Percentiles rank a stretch among this genome's conserved stretches.
Conservation (phyloP, 1,140 invertebrate species). For the Zaprionus gabonicus region DNA sequence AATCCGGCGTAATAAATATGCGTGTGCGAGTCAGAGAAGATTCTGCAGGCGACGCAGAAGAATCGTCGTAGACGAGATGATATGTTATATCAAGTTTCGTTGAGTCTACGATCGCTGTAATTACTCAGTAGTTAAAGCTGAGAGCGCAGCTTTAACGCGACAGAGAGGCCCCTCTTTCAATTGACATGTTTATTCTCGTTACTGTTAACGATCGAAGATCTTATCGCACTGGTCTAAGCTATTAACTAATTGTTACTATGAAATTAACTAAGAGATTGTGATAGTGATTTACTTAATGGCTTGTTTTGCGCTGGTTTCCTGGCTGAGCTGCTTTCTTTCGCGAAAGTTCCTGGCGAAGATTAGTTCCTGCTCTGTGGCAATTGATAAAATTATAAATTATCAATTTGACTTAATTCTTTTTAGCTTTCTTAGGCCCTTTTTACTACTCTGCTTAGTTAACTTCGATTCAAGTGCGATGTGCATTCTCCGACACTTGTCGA, state of each 20-base stretch:
- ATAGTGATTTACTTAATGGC: constrained; percentile 9
- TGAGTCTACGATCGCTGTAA: constrained; percentile 4
- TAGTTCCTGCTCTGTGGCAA: background rate
- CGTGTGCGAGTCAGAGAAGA: constrained; percentile 10
- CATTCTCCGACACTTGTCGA: constrained; percentile 33
- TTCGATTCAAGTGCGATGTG: background rate
- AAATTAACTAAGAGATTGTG: constrained; percentile 9
- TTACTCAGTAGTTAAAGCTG: constrained; percentile 1
- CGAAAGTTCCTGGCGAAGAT: background rate
- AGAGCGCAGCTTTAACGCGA: constrained; percentile 13
- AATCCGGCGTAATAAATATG: constrained; percentile 29
- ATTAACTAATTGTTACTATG: constrained; percentile 25
- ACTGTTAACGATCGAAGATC: constrained; percentile 19
- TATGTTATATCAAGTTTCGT: background rate
- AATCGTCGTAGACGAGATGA: background rate
- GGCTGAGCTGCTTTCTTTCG: background rate
- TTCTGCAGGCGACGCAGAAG: constrained; percentile 4
- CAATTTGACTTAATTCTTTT: background rate
- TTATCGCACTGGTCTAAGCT: background rate
- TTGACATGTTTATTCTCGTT: constrained; percentile 18
- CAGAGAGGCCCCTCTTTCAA: constrained; percentile 11
- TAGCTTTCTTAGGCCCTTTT: background rate
- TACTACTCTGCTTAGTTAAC: background rate
- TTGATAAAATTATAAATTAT: background rate
- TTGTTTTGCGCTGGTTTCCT: constrained; percentile 2